Evolutionary conservation across 1,140 invertebrate genomes (phyloP).

Genomic region (Phymorhynchus buccinoides): DNA sequence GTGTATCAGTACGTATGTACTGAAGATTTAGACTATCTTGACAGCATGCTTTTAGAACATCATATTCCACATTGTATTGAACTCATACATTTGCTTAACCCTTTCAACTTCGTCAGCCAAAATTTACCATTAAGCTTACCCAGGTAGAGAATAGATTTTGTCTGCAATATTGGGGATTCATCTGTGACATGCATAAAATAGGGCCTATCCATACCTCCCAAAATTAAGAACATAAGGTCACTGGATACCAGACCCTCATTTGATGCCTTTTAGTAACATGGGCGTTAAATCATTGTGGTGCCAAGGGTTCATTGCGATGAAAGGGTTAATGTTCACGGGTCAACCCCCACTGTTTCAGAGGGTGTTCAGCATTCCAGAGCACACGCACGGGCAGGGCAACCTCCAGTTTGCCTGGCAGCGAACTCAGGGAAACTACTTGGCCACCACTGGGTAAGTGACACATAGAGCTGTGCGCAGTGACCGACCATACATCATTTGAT

Average conservation of each 20-base stretch:
- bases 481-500: too few relatives aligned
- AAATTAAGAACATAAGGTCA: too few relatives aligned
- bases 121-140: too few relatives aligned
- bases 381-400: constrained; percentile 71
- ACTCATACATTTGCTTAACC: background rate
- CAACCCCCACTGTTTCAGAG: constrained; percentile 77
- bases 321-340: background rate
- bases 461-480: background rate
- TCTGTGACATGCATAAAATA: too few relatives aligned
- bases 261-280: background rate
- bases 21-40: too few relatives aligned
- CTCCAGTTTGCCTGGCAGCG: constrained; percentile 75
- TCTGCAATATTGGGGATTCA: too few relatives aligned
- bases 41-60: too few relatives aligned
- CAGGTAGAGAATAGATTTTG: too few relatives aligned
- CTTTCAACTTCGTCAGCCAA: background rate
- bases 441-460: constrained; percentile 73
- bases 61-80: background rate
- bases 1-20: too few relatives aligned
- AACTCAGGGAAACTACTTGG: constrained; percentile 75
- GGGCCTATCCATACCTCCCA: too few relatives aligned
- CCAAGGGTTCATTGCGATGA: too few relatives aligned
- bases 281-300: too few relatives aligned
- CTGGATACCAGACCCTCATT: background rate
- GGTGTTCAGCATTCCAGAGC: constrained; percentile 78